These are phyloP conservation scores for Caradrina clavipalpis DNA, from an alignment of 2,888 invertebrate genomes.

Conservation along the genomic window DNA sequence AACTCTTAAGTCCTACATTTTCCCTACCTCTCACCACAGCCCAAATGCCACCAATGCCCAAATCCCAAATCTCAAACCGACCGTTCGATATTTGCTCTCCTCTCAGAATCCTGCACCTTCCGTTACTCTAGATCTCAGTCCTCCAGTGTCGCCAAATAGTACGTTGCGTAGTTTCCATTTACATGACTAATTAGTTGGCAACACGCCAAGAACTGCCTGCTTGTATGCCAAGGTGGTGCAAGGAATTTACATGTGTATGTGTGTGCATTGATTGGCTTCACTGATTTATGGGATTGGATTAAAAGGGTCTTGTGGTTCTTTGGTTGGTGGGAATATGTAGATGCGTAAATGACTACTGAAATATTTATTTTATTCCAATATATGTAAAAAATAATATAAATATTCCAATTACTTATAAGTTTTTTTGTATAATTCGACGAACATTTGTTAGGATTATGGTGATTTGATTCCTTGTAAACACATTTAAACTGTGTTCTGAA, in stretches of 20 bases:
- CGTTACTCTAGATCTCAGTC: conserved; percentile 23
- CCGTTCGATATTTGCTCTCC: conserved; percentile 25
- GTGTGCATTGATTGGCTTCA: conserved; percentile 57
- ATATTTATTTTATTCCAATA: no score
- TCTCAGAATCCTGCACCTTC: conserved; percentile 46
- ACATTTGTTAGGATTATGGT: no score
- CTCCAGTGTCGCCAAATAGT: conserved; percentile 66
- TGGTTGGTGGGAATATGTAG: background rate
- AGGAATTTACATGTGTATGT: conserved; percentile 34
- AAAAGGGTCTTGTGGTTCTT: conserved; percentile 9
- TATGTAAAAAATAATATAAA: no score
- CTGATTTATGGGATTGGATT: conserved; percentile 37
- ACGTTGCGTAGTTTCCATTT: conserved; percentile 78
- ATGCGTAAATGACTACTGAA: background rate
- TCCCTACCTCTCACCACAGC: no score
- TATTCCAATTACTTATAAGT: background rate
- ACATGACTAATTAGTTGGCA: conserved; percentile 84
- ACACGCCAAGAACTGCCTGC: conserved; percentile 48
- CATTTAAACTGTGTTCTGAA: no score
- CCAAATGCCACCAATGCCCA: no score
- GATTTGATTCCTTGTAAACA: no score
- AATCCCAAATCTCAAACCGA: conserved; percentile 18
- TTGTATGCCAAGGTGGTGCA: conserved; percentile 46
- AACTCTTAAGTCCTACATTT: background rate
- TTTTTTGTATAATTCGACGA: no score